phyloP scores from a whole-genome alignment of 2,113 vertebrate genomes.

The Indicator maculatus region DNA sequence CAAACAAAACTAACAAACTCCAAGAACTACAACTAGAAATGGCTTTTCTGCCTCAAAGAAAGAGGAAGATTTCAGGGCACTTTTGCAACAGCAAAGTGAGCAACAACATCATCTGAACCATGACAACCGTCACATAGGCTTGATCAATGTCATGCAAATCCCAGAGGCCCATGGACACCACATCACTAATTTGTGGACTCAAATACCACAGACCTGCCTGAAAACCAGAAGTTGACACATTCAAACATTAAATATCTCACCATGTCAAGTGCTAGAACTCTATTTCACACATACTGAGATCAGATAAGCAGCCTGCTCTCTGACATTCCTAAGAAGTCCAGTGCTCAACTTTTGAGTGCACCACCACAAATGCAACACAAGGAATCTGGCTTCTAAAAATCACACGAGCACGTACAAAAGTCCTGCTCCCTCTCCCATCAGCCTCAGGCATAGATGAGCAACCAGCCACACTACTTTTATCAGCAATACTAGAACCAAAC shows the following conservation, averaged over 20 bases:
- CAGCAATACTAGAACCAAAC: not conserved
- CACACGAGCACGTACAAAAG: fast-evolving
- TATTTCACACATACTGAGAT: not conserved
- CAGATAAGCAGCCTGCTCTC: not conserved
- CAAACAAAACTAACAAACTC: not conserved
- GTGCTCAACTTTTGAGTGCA: not conserved
- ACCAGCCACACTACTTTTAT: not conserved
- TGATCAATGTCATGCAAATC: not conserved
- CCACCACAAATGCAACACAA: not conserved
- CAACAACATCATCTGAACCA: not conserved
- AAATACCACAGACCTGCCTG: not conserved
- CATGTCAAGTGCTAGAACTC: not conserved
- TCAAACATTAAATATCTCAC: not conserved
- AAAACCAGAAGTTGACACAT: not conserved
- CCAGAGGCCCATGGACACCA: not conserved
- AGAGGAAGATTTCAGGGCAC: not conserved
- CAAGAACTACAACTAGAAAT: not conserved
- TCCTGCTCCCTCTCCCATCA: not conserved
- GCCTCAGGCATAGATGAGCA: fast-evolving
- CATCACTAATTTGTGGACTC: too few relatives aligned
- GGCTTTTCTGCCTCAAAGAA: not conserved
- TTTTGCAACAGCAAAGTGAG: not conserved
- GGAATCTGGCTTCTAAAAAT: not conserved
- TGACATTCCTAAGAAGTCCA: not conserved
- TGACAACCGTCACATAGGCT: too few relatives aligned